phyloP scores from a whole-genome alignment of 1,140 invertebrate species.

The Euura saliciscinereae region DNA sequence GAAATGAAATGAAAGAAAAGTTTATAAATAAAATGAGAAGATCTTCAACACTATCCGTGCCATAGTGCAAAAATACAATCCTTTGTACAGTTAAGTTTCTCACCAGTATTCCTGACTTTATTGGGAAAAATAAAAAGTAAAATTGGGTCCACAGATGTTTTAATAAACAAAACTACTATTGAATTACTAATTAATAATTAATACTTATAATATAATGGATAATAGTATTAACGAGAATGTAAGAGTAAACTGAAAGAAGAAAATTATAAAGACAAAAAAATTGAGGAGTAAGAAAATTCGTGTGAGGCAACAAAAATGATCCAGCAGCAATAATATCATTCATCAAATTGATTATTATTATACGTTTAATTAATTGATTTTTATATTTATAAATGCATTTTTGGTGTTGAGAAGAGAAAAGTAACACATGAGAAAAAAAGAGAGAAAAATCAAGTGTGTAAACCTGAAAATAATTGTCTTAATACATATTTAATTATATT shows the following conservation, averaged over 20 bases:
- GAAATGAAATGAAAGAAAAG: no score
- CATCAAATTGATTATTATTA: not conserved
- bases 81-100: not conserved
- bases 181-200: not conserved
- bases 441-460: not conserved
- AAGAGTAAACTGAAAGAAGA: no score
- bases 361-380: not conserved
- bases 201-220: no score
- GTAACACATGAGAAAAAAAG: no score
- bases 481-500: not conserved
- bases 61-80: not conserved
- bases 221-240: not conserved
- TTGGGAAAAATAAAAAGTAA: not conserved
- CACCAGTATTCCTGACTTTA: not conserved
- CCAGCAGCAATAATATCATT: constrained; percentile 4
- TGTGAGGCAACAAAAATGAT: constrained; percentile 3
- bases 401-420: no score
- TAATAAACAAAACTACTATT: not conserved
- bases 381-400: no score
- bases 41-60: not conserved
- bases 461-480: constrained; percentile 1
- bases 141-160: constrained; percentile 2
- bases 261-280: no score
- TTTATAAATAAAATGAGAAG: not conserved
- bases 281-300: no score